Conservation (phyloP, 2,797 vertebrate species). For the Enteromius fasciolatus region DNA sequence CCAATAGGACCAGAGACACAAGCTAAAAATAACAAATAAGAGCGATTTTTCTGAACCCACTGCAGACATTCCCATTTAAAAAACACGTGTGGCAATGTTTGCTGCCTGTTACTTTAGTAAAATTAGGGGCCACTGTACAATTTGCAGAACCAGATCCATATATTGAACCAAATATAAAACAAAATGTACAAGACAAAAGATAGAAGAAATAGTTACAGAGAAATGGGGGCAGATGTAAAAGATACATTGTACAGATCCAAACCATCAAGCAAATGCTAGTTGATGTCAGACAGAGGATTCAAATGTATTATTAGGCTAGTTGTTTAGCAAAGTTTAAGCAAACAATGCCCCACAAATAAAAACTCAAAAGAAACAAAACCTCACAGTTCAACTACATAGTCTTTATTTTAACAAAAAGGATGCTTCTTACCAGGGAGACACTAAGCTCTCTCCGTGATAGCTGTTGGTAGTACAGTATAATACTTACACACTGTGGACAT, state of each 20-base stretch:
- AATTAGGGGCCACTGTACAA: background rate
- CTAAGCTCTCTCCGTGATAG: slow-evolving; percentile 7
- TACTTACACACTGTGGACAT: slow-evolving; percentile 16
- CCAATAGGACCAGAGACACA: slow-evolving; percentile 25
- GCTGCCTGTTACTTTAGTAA: background rate
- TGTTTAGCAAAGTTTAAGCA: background rate
- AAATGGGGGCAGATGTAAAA: background rate
- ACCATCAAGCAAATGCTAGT: background rate
- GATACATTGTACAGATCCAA: background rate
- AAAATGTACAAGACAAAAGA: slow-evolving; percentile 6
- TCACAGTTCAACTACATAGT: slow-evolving; percentile 15
- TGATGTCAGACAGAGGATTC: background rate
- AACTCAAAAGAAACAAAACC: background rate
- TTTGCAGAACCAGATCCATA: slow-evolving; percentile 7
- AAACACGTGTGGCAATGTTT: slow-evolving; percentile 42
- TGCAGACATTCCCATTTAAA: slow-evolving; percentile 42
- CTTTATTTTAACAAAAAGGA: slow-evolving; percentile 20
- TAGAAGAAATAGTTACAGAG: background rate
- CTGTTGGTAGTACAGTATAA: slow-evolving; percentile 32
- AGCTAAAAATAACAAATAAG: slow-evolving; percentile 39
- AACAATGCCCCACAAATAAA: background rate
- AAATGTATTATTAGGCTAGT: slow-evolving; percentile 9
- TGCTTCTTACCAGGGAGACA: slow-evolving; percentile 4
- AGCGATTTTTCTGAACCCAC: slow-evolving; percentile 46
- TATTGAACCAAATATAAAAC: slow-evolving; percentile 20